Conservation (phyloP, 30 jellyfish, hydroid and myxozoan species). For the Euphysa ruthae region DNA sequence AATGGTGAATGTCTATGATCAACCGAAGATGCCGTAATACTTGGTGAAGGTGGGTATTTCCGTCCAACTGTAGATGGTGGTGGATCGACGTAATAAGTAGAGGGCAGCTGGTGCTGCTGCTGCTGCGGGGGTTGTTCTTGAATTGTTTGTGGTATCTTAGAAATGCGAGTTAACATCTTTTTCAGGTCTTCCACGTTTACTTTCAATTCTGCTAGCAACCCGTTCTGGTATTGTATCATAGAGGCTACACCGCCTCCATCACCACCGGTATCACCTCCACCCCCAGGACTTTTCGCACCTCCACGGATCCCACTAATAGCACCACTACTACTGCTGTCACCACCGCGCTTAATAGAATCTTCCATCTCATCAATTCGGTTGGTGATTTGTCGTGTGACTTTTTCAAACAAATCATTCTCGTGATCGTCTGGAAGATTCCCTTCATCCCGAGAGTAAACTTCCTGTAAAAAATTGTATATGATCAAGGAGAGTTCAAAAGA, state of each 20-base stretch:
- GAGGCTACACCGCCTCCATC: constrained; percentile 47
- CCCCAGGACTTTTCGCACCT: constrained; percentile 34
- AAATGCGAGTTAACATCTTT: constrained; percentile 29
- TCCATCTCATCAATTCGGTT: constrained; percentile 83
- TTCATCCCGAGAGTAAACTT: constrained; percentile 95
- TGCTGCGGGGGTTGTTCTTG: constrained; percentile 3
- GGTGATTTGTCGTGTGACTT: constrained; percentile 75
- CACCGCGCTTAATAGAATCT: constrained; percentile 31
- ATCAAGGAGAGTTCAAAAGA: neutral
- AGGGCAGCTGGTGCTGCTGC: neutral
- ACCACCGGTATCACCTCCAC: constrained; percentile 59
- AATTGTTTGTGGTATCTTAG: constrained; percentile 24
- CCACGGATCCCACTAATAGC: constrained; percentile 32
- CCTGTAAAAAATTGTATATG: constrained; percentile 35
- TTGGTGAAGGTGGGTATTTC: neutral
- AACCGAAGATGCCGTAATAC: neutral
- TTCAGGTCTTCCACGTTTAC: constrained; percentile 53
- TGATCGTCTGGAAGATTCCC: constrained; percentile 96
- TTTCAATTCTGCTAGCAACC: constrained; percentile 29
- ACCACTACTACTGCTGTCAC: neutral
- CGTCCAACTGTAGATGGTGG: neutral
- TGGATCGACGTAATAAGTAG: neutral
- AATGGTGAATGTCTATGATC: constrained; percentile 4
- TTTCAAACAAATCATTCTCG: constrained; percentile 91
- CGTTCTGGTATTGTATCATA: constrained; percentile 41